phyloP scores from a whole-genome alignment of 2,888 invertebrate species.

The Oscheius onirici region DNA sequence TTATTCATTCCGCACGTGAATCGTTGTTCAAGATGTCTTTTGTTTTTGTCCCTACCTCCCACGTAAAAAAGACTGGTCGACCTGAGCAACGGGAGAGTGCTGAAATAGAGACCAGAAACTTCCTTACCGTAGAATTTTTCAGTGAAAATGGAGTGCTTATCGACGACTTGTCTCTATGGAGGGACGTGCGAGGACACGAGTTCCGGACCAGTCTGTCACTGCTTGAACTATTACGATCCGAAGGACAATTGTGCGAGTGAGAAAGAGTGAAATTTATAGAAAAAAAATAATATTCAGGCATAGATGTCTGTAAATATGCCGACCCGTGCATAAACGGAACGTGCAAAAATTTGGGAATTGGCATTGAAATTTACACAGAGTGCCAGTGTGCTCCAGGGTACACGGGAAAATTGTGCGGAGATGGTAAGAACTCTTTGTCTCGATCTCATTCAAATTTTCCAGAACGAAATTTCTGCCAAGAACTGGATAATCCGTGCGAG shows the following conservation, averaged over 20 bases:
- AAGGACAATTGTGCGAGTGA: neutral
- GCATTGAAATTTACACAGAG: neutral
- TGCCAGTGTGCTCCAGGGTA: conserved; percentile 15
- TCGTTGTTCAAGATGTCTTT: neutral
- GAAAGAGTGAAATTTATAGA: neutral
- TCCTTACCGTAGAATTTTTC: neutral
- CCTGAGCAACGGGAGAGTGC: neutral
- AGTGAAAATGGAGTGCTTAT: neutral
- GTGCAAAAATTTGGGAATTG: neutral
- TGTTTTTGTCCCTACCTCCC: neutral
- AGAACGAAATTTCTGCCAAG: conserved; percentile 24
- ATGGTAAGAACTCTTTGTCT: neutral
- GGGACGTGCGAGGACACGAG: neutral
- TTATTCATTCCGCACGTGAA: neutral
- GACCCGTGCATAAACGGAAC: conserved; percentile 13
- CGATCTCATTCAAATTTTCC: neutral
- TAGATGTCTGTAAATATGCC: conserved; percentile 20
- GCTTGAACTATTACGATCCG: neutral
- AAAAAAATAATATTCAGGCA: neutral
- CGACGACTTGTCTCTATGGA: conserved; percentile 14
- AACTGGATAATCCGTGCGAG: conserved; percentile 36
- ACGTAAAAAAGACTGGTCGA: too few species aligned
- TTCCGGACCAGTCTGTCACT: neutral
- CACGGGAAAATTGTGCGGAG: neutral
- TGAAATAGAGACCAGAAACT: neutral